Evolutionary conservation across 2,113 vertebrate genomes (phyloP).

Genomic region (Triplophysa dalaica): DNA sequence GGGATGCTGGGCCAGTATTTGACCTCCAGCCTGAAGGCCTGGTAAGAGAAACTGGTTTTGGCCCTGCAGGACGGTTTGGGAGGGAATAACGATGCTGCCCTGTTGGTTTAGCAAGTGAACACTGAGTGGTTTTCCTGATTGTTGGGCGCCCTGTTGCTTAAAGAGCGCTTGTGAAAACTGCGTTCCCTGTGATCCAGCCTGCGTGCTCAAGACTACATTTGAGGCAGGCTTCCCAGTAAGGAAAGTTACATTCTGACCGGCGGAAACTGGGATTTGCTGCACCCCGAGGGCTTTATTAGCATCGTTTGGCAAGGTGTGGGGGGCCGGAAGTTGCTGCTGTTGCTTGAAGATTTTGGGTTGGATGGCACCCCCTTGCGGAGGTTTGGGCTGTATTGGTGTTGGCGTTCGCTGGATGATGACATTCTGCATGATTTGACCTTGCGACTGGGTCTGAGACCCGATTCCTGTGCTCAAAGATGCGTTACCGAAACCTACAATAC

Average conservation of each 20-base stretch:
- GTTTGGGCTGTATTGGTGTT: slow-evolving; percentile 96
- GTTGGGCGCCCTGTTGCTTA: slow-evolving; percentile 76
- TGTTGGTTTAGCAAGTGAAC: slow-evolving; percentile 90
- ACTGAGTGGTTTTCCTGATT: slow-evolving; percentile 87
- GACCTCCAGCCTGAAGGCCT: slow-evolving; percentile 82
- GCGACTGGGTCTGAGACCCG: slow-evolving; percentile 62
- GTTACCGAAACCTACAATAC: slow-evolving; percentile 72
- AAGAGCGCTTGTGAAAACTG: slow-evolving; percentile 83
- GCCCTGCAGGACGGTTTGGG: slow-evolving; percentile 85
- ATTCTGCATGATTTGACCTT: slow-evolving; percentile 86
- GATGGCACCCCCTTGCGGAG: slow-evolving; percentile 79
- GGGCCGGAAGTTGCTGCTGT: slow-evolving; percentile 66
- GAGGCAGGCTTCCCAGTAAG: slow-evolving; percentile 84
- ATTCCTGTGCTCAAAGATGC: slow-evolving; percentile 67
- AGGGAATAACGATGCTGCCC: slow-evolving; percentile 92
- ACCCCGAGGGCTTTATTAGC: slow-evolving; percentile 76
- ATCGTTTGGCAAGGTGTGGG: slow-evolving; percentile 83
- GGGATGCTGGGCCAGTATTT: slow-evolving; percentile 84
- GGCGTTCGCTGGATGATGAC: slow-evolving; percentile 93
- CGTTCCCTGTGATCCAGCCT: slow-evolving; percentile 70
- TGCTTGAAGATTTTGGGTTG: slow-evolving; percentile 86
- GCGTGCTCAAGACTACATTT: slow-evolving; percentile 86
- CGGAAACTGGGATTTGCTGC: slow-evolving; percentile 78
- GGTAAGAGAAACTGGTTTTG: slow-evolving; percentile 91
- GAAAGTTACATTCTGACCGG: slow-evolving; percentile 88